Conservation (phyloP, 2,797 vertebrate genomes). For the Salmo trutta region DNA sequence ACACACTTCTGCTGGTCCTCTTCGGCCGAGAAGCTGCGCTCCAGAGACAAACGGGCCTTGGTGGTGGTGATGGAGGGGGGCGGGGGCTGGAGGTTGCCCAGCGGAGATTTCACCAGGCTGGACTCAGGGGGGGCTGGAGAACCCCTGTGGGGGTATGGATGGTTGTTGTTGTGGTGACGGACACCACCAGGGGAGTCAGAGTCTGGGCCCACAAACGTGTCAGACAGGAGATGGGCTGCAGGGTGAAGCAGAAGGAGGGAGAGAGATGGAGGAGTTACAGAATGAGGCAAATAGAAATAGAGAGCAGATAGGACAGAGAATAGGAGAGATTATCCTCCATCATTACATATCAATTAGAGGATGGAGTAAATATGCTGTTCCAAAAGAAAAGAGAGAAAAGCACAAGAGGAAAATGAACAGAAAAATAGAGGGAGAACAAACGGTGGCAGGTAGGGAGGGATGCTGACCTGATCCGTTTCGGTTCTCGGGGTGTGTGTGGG, state of each 20-base stretch:
- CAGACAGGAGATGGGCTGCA: constrained; percentile 91
- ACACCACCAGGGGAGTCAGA: constrained; percentile 67
- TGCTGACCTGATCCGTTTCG: constrained; percentile 94
- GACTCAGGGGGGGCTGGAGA: constrained; percentile 51
- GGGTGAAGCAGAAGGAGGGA: constrained; percentile 15
- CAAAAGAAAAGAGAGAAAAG: background rate
- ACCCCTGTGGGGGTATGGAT: constrained; percentile 49
- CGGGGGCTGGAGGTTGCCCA: constrained; percentile 68
- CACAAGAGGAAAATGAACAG: background rate
- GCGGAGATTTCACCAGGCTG: constrained; percentile 56
- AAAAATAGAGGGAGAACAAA: constrained; percentile 3
- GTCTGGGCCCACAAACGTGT: constrained; percentile 87
- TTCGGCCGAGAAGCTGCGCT: constrained; percentile 78
- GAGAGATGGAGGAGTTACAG: constrained; percentile 35
- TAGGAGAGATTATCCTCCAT: constrained; percentile 10
- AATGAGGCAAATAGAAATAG: constrained; percentile 4
- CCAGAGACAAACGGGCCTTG: constrained; percentile 83
- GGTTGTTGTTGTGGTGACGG: constrained; percentile 64
- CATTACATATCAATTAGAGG: background rate
- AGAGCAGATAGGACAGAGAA: constrained; percentile 28
- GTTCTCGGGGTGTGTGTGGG: constrained; percentile 91
- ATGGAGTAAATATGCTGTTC: background rate
- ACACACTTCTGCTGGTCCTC: constrained; percentile 85
- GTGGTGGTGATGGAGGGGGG: constrained; percentile 81
- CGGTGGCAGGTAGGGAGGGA: constrained; percentile 43